Evolutionary conservation across 2,113 vertebrate genomes (phyloP), one percentile per base, ranked within the genome.

Genomic region (Semicossyphus pulcher): DNA sequence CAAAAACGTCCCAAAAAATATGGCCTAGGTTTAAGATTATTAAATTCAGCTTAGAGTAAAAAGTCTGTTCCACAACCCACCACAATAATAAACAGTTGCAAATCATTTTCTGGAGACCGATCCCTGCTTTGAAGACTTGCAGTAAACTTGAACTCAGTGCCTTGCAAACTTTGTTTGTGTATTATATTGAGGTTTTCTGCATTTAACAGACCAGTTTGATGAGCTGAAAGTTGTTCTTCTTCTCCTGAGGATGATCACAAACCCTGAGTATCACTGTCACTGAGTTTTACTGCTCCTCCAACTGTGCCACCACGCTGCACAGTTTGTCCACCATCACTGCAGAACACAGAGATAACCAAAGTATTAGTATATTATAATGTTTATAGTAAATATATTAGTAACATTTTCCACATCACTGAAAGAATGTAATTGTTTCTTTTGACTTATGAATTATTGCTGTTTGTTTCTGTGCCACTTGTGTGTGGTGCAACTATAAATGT

Each of bases 291-390:
- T 71, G 56, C 4, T 76, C 56, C 26, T 93, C 86, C 1, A 91
- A 15, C 57, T 88, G 36, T 12, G 75, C 53, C 80, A 90, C 84
- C 70, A 90, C 53, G 5, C 26, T 86, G 14, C 69, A 76, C 20
- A 94, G 81, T 39, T 85, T 80, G 65, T 94, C 93, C 67, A 92
- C 86, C 70, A 94, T 63, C 47, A 72, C 93, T 94, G 90, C 6
- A 36, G 65, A 63, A 49, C 0, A 51, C 10, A 48, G 21, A 23
- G 11, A 65, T 2, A 2, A 61, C 1, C 1, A 34, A 3, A 2
- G 1, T 23, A 6, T 31, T 52, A 10, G 2, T 44, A 2, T 11
- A n/a, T n/a, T n/a, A n/a, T n/a, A n/a, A n/a, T 11, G 3, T 28
- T 37, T 20, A 53, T 9, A 18, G 37, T 39, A 3, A 1, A 18